Evolutionary conservation across 2,113 vertebrate species (phyloP).

Genomic region (Gymnorhina tibicen): DNA sequence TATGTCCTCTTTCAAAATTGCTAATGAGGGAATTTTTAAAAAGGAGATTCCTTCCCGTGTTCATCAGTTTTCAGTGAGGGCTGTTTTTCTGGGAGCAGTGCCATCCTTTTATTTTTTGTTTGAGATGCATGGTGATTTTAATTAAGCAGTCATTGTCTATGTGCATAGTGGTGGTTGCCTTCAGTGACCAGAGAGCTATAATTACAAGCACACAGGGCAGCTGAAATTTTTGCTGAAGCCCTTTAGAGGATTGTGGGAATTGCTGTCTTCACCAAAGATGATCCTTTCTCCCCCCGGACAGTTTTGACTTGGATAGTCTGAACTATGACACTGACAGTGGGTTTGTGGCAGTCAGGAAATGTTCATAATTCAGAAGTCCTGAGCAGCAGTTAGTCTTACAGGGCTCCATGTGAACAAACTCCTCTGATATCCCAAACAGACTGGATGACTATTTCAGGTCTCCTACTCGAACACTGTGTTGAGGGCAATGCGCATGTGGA

Average conservation of each 20-base stretch:
- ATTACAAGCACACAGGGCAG: not conserved
- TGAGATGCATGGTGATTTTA: constrained; percentile 40
- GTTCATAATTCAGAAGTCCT: not conserved
- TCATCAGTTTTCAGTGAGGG: constrained; percentile 2
- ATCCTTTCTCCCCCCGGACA: not conserved
- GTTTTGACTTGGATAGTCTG: not conserved
- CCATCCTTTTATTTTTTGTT: constrained; percentile 22
- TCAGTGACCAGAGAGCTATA: not conserved
- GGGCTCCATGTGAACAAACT: not conserved
- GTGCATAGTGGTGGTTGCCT: not conserved
- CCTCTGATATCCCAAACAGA: not conserved
- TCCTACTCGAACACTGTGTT: not conserved
- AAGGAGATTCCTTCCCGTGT: not conserved
- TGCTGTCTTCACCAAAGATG: not conserved
- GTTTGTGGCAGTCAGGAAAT: not conserved
- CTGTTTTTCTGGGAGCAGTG: constrained; percentile 18
- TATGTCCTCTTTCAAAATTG: not conserved
- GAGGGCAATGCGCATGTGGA: fast-evolving
- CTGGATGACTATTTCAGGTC: fast-evolving
- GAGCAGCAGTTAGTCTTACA: not conserved
- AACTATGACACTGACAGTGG: not conserved
- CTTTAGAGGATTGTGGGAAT: not conserved
- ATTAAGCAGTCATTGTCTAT: constrained; percentile 5
- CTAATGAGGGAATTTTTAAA: not conserved
- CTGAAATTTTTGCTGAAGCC: not conserved